Evolutionary conservation across 2,797 vertebrate genomes (phyloP), one percentile per base, ranked within the genome.

Genomic region (Scolopax rusticola): DNA sequence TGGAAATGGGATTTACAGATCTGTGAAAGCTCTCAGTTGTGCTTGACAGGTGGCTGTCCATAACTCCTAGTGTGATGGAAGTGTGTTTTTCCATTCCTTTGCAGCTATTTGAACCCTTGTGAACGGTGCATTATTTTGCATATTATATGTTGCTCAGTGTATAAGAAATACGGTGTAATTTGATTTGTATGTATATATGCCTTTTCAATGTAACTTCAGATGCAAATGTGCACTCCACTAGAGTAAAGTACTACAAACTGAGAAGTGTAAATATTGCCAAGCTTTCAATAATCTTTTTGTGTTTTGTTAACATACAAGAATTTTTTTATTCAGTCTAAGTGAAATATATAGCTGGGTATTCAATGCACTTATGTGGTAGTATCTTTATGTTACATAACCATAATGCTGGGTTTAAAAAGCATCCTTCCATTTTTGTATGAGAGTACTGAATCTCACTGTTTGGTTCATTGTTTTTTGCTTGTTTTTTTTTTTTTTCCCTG

Each of bases 261-360:
- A 56, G 50, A 96, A 85, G 10, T 54, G 24, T 63, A 60, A 33
- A 45, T 47, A 56, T 28, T 94, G 38, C 50, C 30, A 79, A 67
- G 9, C 25, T 89, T 79, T 89, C 41, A 45, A 3, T 69, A 80
- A 60, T n/a, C 16, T 45, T 27, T 82, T 88, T 81, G 20, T 16
- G 13, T 93, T 88, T 89, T 32, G 4, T 53, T 85, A 74, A 53
- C 6, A 3, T 43, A 45, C 8, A 43, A 4, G 33, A 8, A 40
- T 76, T 74, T 24, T 78, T 91, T 90, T 90, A 65, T 94, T 90
- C 60, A 30, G 6, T 74, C 9, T 45, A 76, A 90, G n/a, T 87
- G 12, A 74, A 87, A 64, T 59, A 54, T 6, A 28, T 60, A 61
- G 21, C 28, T 59, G 40, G 13, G 2, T 84, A 43, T 79, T 56